Base-by-base conservation (phyloP, 1,140 invertebrate genomes). In the Orius laevigatus region DNA sequence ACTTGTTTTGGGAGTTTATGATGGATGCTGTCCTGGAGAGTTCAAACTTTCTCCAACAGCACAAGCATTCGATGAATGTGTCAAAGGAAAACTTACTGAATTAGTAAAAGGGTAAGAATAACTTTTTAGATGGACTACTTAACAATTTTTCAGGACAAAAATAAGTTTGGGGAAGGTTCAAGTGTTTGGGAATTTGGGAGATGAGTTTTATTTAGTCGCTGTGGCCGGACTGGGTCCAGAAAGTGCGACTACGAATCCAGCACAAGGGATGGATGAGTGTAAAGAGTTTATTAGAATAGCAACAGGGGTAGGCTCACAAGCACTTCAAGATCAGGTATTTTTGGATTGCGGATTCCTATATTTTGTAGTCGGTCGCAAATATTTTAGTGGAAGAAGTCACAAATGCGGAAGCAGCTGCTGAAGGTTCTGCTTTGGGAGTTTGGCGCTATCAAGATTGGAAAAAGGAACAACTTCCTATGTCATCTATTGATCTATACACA, bases 391-490 rank as follows among this genome's bases (percentile, higher is more conserved):
- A 74, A 55, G 58, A 65, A 2, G 70, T 70, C 62, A 62, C 59
- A 11, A 62, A 70, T 59, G 58, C 66, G 32, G 66, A 70, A 58
- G 68, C 69, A 46, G 64, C 67, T 25, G 69, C 70, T 20, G 71
- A 73, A 59, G 70, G 69, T 5, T 59, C 62, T 16, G 33, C 56
- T 38, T 57, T 74, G 18, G 56, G 56, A 25, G 44, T 66, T 14
- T 71, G 59, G 55, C 47, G 43, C n/a, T 73, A 67, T 58, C 68
- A 73, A 60, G 69, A 72, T 47, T 57, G 72, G 33, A 73, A 71
- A 57, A 56, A 57, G 6, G 67, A 66, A 34, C 55, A 55, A 32
- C 65, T 65, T 47, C 54, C 61, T 5, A 44, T 40, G 20, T 32
- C 62, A 32, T 33, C 46, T 6, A 14, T 54, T 1, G 49, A 54